These are phyloP conservation scores for Arizona elegans DNA, from an alignment of 2,113 vertebrate species.

Conservation along the genomic window DNA sequence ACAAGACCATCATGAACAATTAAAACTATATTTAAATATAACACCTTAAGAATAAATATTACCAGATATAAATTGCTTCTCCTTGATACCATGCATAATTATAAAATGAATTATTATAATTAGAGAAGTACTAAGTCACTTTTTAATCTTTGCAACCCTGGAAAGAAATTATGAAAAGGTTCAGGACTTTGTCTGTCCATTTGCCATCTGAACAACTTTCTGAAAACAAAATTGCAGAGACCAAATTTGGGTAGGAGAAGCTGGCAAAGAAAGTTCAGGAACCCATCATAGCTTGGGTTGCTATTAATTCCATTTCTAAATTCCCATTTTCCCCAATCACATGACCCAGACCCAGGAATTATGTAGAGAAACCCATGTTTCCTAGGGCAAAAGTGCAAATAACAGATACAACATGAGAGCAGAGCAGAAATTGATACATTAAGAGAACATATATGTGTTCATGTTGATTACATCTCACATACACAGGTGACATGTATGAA, in stretches of 20 bases:
- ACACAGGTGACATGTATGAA: background rate
- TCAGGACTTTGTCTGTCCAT: background rate
- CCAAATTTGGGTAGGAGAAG: background rate
- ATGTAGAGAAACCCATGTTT: background rate
- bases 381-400: background rate
- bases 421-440: background rate
- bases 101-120: background rate
- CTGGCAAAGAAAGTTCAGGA: background rate
- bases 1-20: background rate
- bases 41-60: background rate
- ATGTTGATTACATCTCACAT: background rate
- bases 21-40: background rate
- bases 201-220: background rate
- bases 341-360: background rate
- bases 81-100: background rate
- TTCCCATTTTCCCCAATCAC: background rate
- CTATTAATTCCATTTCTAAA: background rate
- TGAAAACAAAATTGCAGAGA: background rate
- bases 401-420: background rate
- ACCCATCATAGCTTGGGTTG: background rate
- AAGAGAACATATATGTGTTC: background rate
- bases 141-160: background rate
- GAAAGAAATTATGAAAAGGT: background rate
- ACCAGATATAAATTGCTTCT: background rate
- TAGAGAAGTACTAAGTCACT: background rate